A percentile compares a stretch with the other conserved stretches of the same genome.
phyloP scores from a whole-genome alignment of 2,888 invertebrate species.

The Polylopha cassiicola region DNA sequence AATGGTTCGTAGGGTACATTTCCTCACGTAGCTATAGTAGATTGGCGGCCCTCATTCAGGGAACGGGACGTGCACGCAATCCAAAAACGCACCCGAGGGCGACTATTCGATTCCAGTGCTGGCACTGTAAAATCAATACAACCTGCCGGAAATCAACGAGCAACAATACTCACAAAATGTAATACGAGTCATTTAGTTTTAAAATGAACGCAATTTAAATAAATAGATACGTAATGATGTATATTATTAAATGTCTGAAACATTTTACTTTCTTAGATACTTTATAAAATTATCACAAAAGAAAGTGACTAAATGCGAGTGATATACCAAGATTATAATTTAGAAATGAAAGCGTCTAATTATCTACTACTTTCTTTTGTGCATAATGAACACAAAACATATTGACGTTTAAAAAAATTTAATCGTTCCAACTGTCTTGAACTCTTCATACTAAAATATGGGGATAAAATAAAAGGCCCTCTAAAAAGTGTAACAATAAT shows the following conservation, averaged over 20 bases:
- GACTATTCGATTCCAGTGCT: constrained; percentile 29
- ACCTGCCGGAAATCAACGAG: constrained; percentile 2
- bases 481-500: too few species aligned
- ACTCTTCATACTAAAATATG: too few species aligned
- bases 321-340: constrained; percentile 24
- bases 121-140: constrained; percentile 38
- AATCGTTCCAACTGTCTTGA: too few species aligned
- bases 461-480: too few species aligned
- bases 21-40: constrained; percentile 49
- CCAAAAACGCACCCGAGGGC: constrained; percentile 37
- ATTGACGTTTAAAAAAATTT: too few species aligned
- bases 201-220: too few species aligned
- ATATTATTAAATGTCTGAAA: constrained; percentile 14
- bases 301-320: constrained; percentile 25
- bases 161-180: constrained; percentile 21
- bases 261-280: constrained; percentile 26
- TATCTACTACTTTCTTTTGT: constrained; percentile 36
- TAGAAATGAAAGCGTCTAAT: constrained; percentile 46
- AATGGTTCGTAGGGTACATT: constrained; percentile 47
- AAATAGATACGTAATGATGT: constrained; percentile 2
- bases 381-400: constrained; percentile 41
- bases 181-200: too few species aligned
- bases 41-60: constrained; percentile 49
- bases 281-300: constrained; percentile 28
- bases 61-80: constrained; percentile 57